phyloP scores from a whole-genome alignment of 2,113 vertebrate species.

The Anseranas semipalmata region DNA sequence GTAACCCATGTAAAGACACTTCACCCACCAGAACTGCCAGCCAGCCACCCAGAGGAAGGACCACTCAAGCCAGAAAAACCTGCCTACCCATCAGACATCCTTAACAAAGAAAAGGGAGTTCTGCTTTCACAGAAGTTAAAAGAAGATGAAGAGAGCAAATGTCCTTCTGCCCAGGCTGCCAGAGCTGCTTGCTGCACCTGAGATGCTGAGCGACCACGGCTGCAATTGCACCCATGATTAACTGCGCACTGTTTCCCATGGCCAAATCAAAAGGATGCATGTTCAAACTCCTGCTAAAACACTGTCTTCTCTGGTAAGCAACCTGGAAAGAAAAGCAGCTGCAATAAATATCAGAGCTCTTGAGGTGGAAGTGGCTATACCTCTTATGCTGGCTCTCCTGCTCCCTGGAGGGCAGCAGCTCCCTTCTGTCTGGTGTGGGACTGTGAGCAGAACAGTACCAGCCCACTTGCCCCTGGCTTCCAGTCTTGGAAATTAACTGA shows the following conservation, averaged over 20 bases:
- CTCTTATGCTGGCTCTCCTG: neutral
- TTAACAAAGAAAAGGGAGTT: neutral
- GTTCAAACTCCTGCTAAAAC: neutral
- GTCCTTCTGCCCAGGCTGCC: neutral
- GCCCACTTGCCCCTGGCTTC: neutral
- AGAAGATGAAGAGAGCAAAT: neutral
- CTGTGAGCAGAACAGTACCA: neutral
- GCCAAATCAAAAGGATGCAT: neutral
- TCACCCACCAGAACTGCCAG: neutral
- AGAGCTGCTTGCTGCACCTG: neutral
- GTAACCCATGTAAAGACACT: neutral
- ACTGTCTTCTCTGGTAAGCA: neutral
- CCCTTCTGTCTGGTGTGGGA: neutral
- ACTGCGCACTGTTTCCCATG: neutral
- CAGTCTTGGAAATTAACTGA: neutral
- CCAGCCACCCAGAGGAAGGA: neutral
- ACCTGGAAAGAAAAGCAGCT: neutral
- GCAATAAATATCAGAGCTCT: neutral
- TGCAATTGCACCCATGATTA: neutral
- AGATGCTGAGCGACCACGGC: neutral
- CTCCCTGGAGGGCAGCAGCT: neutral
- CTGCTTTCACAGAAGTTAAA: neutral
- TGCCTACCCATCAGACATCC: neutral
- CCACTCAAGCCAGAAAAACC: neutral
- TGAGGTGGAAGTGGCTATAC: neutral